phyloP scores from a whole-genome alignment of 2,888 invertebrate genomes.

The Aphodius granarius region DNA sequence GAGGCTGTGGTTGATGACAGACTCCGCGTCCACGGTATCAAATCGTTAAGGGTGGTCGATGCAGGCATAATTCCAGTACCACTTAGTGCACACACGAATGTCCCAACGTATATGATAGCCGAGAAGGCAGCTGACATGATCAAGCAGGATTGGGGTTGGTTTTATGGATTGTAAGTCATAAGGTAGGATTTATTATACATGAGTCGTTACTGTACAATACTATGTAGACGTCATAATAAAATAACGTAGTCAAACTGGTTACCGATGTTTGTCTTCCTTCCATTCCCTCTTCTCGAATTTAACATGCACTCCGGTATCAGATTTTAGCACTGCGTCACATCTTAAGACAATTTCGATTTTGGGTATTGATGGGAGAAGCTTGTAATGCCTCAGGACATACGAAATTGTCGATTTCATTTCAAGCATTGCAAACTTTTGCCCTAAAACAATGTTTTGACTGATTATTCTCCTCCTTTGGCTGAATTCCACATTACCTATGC shows the following conservation, averaged over 20 bases:
- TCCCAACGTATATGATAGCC: constrained; percentile 70
- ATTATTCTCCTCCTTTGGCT: not conserved
- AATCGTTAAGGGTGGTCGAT: constrained; percentile 65
- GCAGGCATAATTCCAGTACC: constrained; percentile 69
- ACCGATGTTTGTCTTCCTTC: too few species aligned
- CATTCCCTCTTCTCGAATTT: constrained; percentile 34
- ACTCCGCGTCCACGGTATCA: constrained; percentile 63
- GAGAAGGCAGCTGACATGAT: constrained; percentile 65
- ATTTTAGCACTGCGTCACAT: constrained; percentile 55
- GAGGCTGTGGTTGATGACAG: constrained; percentile 66
- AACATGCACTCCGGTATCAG: constrained; percentile 55
- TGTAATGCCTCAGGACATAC: constrained; percentile 45
- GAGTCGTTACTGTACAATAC: not conserved
- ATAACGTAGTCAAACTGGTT: not conserved
- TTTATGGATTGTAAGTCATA: not conserved
- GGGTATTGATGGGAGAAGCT: constrained; percentile 38
- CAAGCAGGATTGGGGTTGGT: constrained; percentile 43
- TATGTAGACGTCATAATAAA: not conserved
- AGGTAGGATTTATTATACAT: too few species aligned
- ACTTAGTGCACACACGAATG: constrained; percentile 68
- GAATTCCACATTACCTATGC: constrained; percentile 29
- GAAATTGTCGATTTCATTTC: constrained; percentile 40
- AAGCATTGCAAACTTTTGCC: constrained; percentile 25
- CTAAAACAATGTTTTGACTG: not conserved
- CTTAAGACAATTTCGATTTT: constrained; percentile 53